These are phyloP conservation scores for Condylura cristata DNA, from an alignment of 2,113 vertebrate genomes.

Conservation along the genomic window DNA sequence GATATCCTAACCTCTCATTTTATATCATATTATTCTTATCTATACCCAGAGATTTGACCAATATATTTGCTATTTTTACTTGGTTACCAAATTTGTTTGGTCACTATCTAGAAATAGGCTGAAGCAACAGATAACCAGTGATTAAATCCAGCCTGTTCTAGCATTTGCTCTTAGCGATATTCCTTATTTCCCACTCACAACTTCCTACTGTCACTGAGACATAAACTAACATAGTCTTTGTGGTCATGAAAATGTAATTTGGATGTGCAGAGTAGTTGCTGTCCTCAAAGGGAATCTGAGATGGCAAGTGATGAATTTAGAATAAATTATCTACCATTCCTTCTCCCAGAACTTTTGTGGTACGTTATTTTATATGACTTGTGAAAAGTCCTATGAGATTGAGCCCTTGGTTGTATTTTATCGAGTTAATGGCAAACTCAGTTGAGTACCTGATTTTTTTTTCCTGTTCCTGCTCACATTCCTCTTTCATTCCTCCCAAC, in stretches of 20 bases:
- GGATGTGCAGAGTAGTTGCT: background rate
- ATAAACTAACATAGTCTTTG: background rate
- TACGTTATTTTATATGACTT: background rate
- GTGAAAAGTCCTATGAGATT: background rate
- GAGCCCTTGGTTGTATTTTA: background rate
- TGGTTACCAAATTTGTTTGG: background rate
- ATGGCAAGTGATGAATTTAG: background rate
- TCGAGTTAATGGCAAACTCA: background rate
- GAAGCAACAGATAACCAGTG: background rate
- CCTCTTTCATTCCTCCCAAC: background rate
- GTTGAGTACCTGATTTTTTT: background rate
- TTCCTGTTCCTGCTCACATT: background rate
- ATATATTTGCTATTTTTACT: background rate
- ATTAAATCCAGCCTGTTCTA: rapidly evolving
- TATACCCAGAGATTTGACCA: background rate
- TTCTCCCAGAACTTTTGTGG: background rate
- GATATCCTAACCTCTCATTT: background rate
- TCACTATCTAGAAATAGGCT: background rate
- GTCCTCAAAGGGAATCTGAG: background rate
- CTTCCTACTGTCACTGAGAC: background rate
- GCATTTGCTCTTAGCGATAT: rapidly evolving
- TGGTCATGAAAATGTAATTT: background rate
- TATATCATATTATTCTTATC: background rate
- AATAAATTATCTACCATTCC: background rate
- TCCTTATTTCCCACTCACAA: background rate